Percentiles rank a stretch among this genome's conserved stretches.
Evolutionary conservation across 2,113 vertebrate species (phyloP).

Genomic region (Otocyon megalotis): DNA sequence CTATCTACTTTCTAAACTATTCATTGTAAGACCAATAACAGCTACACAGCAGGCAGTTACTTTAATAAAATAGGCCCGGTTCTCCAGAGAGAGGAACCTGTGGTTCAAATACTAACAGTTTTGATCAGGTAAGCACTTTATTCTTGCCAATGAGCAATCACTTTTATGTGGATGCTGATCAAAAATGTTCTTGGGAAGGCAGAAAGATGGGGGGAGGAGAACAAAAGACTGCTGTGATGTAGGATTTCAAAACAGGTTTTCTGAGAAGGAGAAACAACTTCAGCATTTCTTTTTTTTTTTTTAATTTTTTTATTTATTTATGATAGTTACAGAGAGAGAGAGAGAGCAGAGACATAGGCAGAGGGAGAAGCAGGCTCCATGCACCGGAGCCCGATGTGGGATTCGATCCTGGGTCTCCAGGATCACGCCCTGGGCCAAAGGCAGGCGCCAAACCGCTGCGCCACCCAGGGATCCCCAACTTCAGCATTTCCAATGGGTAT

Average conservation of each 20-base stretch:
- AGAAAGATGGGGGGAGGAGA: background rate
- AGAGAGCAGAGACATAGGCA: too few relatives aligned
- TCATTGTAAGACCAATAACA: conserved; percentile 81
- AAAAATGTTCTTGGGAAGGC: conserved; percentile 65
- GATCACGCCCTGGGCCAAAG: too few relatives aligned
- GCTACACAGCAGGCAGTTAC: conserved; percentile 74
- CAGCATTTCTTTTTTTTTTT: too few relatives aligned
- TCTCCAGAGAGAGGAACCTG: conserved; percentile 76
- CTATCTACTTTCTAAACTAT: conserved; percentile 69
- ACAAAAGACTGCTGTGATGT: conserved; percentile 24
- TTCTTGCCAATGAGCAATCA: conserved; percentile 72
- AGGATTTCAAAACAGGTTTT: conserved; percentile 65
- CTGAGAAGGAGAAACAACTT: conserved; percentile 50
- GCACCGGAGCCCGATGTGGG: too few relatives aligned
- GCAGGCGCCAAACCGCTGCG: too few relatives aligned
- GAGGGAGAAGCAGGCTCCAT: too few relatives aligned
- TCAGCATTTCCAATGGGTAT: conserved; percentile 40
- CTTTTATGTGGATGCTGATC: conserved; percentile 69
- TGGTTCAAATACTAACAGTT: conserved; percentile 78
- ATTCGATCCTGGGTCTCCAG: too few relatives aligned
- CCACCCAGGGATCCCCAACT: too few relatives aligned
- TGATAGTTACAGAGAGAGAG: too few relatives aligned
- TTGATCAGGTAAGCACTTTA: conserved; percentile 79
- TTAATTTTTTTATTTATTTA: too few relatives aligned
- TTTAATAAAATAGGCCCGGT: conserved; percentile 81